Base-by-base conservation (phyloP, 2,113 vertebrate species). In the Holacanthus passer region DNA sequence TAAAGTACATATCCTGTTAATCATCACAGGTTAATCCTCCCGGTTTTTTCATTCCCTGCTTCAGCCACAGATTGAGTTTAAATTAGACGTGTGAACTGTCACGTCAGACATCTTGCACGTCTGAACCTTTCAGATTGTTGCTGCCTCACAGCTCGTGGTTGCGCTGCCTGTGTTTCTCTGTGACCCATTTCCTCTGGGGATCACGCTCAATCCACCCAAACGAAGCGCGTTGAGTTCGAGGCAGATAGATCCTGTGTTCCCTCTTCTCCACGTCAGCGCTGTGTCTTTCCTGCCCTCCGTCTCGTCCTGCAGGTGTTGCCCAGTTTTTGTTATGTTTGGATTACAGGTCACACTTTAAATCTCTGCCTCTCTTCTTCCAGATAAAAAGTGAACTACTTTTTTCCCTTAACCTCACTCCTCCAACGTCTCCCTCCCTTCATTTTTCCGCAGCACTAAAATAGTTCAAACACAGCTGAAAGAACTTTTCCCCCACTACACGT, bases 111-210 rank as follows among this genome's bases (percentile, higher is more conserved):
- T 47, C 19, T 22, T 43, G 19, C 69, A 22, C 29, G 22, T 70
- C 47, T 58, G 59, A 80, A 55, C 27, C 37, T 12, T 62, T 13
- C 12, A 41, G 50, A 56, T 31, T 8, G 55, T 50, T 64, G 53
- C 20, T 53, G 59, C 67, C 8, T 70, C n/a, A 22, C 27, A n/a
- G n/a, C 37, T 69, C 63, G 10, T 37, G 22, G 43, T 16, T 41
- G 45, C 47, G 62, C 62, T 41, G 53, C 52, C 43, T 76, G 43
- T 31, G 5, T 59, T 29, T 60, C 6, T 69, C 31, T 78, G 35
- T 72, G 89, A 80, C 82, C 73, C 0, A 39, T 81, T 77, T 81
- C 84, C 76, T 83, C 52, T 37, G 73, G 58, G 75, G 48, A 55
- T 74, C 50, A 43, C 73, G 24, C 66, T 69, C 47, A 52, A 14